These are phyloP conservation scores for Ormyrus thymus DNA, from an alignment of 2,888 invertebrate species.

Conservation along the genomic window DNA sequence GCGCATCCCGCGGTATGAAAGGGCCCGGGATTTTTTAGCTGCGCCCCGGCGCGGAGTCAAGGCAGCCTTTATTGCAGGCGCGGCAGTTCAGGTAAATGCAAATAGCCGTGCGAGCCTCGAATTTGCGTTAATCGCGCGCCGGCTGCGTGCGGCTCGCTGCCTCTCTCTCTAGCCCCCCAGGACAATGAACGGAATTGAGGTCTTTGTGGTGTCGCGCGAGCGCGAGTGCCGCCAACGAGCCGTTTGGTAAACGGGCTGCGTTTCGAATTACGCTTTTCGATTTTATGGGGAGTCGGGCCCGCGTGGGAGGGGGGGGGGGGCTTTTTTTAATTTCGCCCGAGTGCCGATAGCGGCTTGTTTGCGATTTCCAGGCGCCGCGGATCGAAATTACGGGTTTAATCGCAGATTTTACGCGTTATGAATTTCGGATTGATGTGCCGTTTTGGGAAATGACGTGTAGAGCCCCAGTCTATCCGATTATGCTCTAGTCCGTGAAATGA, in stretches of 20 bases:
- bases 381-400: no score
- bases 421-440: no score
- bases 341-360: no score
- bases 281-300: background rate
- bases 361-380: no score
- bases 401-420: no score
- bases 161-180: background rate
- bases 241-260: no score
- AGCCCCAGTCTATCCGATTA: no score
- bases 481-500: no score
- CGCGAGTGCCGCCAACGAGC: background rate
- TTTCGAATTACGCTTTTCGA: background rate
- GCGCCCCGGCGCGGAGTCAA: background rate
- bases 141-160: background rate
- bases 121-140: conserved; percentile 35
- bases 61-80: conserved; percentile 2
- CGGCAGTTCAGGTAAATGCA: conserved; percentile 7
- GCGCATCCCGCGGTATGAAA: background rate
- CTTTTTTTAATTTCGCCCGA: no score
- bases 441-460: no score
- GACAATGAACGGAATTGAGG: conserved; percentile 29
- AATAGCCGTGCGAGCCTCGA: background rate
- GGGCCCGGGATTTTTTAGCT: background rate
- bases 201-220: conserved; percentile 17
- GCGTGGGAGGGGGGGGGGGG: no score